These are phyloP conservation scores for Listrodromus nycthemerus DNA, from an alignment of 2,888 invertebrate species.

Conservation along the genomic window DNA sequence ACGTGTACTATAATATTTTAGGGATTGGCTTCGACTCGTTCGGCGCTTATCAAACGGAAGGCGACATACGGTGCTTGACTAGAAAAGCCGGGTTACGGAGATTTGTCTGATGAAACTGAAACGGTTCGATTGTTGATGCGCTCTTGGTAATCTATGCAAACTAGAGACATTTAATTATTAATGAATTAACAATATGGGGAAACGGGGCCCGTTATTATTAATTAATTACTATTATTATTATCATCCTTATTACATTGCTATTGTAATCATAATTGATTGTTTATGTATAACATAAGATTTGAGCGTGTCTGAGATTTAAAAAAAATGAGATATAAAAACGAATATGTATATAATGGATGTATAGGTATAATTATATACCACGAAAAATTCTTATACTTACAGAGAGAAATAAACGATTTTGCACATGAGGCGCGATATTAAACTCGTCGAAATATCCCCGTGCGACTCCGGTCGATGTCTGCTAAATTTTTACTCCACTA, in stretches of 20 bases:
- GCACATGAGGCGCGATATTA: slow-evolving; percentile 55
- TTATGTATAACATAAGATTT: slow-evolving; percentile 33
- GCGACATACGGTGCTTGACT: slow-evolving; percentile 17
- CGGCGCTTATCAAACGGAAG: not conserved
- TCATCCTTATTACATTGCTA: slow-evolving; percentile 48
- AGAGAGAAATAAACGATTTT: slow-evolving; percentile 74
- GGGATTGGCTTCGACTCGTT: not conserved
- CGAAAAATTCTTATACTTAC: slow-evolving; percentile 76
- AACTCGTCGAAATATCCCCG: too few relatives aligned
- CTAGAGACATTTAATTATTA: slow-evolving; percentile 53
- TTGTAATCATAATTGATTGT: slow-evolving; percentile 29
- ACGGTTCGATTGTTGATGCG: slow-evolving; percentile 57
- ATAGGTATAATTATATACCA: slow-evolving; percentile 73
- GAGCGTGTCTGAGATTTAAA: slow-evolving; percentile 61
- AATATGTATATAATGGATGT: slow-evolving; percentile 64
- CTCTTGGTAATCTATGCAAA: slow-evolving; percentile 62
- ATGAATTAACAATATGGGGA: slow-evolving; percentile 39
- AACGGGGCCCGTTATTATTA: slow-evolving; percentile 32
- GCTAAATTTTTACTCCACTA: too few relatives aligned
- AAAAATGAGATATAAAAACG: slow-evolving; percentile 23
- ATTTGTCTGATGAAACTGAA: slow-evolving; percentile 50
- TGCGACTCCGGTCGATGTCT: too few relatives aligned
- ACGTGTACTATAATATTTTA: slow-evolving; percentile 14
- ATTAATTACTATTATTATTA: slow-evolving; percentile 25
- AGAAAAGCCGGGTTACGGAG: slow-evolving; percentile 9